A percentile compares a stretch with the other conserved stretches of the same genome.
phyloP scores from a whole-genome alignment of 2,888 invertebrate species.

The Hipparchia sbordonii region DNA sequence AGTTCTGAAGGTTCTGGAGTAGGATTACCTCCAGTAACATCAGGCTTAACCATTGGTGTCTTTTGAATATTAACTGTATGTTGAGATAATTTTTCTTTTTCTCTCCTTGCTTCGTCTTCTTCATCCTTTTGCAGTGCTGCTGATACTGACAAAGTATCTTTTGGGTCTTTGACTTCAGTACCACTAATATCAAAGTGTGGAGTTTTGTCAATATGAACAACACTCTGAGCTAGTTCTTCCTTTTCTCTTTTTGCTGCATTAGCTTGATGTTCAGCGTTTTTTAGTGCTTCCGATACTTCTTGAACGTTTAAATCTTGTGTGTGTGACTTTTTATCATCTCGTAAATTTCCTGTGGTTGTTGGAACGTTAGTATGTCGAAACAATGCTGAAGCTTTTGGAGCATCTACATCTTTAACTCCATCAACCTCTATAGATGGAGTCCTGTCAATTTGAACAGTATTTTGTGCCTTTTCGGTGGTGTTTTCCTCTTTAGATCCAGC shows the following conservation, averaged over 20 bases:
- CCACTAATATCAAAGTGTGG: slow-evolving; percentile 52
- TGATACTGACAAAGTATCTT: slow-evolving; percentile 46
- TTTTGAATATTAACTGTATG: background rate
- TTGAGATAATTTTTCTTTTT: slow-evolving; percentile 1
- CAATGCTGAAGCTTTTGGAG: slow-evolving; percentile 7
- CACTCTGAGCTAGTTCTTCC: slow-evolving; percentile 55
- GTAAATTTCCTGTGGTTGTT: background rate
- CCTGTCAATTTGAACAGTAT: background rate
- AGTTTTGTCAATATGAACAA: slow-evolving; percentile 57
- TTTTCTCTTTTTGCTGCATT: slow-evolving; percentile 50
- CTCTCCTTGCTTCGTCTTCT: background rate
- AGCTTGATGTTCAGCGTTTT: slow-evolving; percentile 27
- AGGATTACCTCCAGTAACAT: background rate
- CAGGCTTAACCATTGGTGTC: background rate
- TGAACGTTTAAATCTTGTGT: background rate
- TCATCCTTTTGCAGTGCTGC: background rate
- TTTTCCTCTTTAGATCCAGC: background rate
- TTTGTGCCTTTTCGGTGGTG: background rate
- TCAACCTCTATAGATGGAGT: background rate
- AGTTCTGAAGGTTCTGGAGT: background rate
- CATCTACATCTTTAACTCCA: background rate
- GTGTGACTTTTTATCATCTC: background rate
- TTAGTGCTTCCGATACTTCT: background rate
- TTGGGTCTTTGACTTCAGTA: slow-evolving; percentile 50
- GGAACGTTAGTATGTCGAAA: slow-evolving; percentile 6